phyloP scores from a whole-genome alignment of 2,888 invertebrate genomes.

The Coremacera marginata region DNA sequence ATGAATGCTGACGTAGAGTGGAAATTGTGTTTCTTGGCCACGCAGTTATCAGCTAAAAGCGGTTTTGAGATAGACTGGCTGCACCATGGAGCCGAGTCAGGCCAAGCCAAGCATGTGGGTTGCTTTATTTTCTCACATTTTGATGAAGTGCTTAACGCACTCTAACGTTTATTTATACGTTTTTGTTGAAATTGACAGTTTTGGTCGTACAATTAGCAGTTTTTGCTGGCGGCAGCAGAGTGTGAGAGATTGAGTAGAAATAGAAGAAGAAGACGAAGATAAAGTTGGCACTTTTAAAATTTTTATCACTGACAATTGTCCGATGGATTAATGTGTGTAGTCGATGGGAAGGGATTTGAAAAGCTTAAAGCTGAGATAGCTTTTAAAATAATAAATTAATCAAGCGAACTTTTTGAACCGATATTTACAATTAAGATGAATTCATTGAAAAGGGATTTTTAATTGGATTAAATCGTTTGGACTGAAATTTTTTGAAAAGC shows the following conservation, averaged over 20 bases:
- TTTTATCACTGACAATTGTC: not conserved
- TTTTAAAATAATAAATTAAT: too few relatives aligned
- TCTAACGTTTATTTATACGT: not conserved
- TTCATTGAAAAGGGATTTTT: too few relatives aligned
- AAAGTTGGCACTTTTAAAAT: not conserved
- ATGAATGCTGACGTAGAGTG: conserved; percentile 34
- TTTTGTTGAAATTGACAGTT: conserved; percentile 22
- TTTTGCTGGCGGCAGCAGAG: not conserved
- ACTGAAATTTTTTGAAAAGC: too few relatives aligned
- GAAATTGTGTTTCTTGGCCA: conserved; percentile 52
- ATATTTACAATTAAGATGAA: too few relatives aligned
- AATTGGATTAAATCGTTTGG: too few relatives aligned
- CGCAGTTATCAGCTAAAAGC: conserved; percentile 45
- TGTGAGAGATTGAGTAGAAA: not conserved
- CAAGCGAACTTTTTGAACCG: too few relatives aligned
- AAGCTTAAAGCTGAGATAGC: too few relatives aligned
- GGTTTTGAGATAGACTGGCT: conserved; percentile 35
- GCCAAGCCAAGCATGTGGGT: conserved; percentile 15
- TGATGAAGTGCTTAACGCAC: conserved; percentile 35
- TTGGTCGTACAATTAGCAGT: not conserved
- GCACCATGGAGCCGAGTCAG: not conserved
- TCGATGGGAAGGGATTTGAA: too few relatives aligned
- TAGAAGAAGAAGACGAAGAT: not conserved
- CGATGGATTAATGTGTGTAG: not conserved
- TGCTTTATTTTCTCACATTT: conserved; percentile 56